A percentile compares a stretch with the other conserved stretches of the same genome.
Evolutionary conservation across 92 coral and sea anemone species (phyloP).

Genomic region (Umimayanthus chanpuru): DNA sequence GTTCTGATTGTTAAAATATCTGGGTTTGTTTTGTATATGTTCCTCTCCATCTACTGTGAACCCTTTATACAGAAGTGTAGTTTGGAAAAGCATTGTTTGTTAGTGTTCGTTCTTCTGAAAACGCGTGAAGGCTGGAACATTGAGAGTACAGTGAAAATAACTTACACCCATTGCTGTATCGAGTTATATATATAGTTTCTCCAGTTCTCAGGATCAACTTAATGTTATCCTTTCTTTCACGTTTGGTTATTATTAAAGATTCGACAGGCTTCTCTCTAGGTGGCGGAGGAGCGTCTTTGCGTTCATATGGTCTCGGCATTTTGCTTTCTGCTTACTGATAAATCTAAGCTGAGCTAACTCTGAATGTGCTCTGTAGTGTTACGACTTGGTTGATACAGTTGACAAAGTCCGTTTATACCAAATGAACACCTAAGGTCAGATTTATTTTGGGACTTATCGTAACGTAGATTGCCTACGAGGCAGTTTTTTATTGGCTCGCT

Average conservation of each 20-base stretch:
- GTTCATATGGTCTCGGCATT: neutral
- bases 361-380: neutral
- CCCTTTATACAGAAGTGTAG: neutral
- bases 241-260: neutral
- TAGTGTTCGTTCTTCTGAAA: neutral
- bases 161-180: conserved; percentile 9
- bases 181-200: neutral
- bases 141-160: neutral
- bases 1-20: neutral
- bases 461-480: neutral
- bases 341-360: neutral
- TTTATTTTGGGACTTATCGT: neutral
- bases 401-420: neutral
- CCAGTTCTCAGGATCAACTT: neutral
- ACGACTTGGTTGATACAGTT: neutral
- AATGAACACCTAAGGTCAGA: neutral
- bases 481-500: neutral
- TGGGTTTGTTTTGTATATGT: neutral
- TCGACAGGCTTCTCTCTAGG: neutral
- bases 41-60: neutral
- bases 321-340: neutral
- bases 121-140: neutral
- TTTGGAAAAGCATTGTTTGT: neutral
- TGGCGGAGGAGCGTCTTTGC: neutral
- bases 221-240: neutral